Base-by-base conservation (phyloP, 2,113 vertebrate species). In the Ochotona princeps region DNA sequence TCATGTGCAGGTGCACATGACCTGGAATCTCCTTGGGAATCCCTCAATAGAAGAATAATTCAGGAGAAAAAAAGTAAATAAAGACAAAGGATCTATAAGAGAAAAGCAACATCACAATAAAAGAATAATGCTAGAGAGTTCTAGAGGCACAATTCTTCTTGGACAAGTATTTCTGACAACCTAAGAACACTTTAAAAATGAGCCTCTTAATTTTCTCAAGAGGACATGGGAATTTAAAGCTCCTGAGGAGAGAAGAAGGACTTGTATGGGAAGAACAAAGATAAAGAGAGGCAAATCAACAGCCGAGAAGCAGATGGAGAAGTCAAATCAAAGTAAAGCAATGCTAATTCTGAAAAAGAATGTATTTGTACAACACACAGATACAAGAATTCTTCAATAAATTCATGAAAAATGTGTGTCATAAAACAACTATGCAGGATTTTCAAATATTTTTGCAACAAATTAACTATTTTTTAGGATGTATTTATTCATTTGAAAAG, bases 161-260 rank as follows among this genome's bases (percentile, higher is more conserved):
- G 65, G 49, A 85, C 88, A 74, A 89, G 23, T 28, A 81, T 81
- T 74, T 83, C 73, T 81, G 70, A 82, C 51, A 69, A 73, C 47
- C n/a, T 9, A 60, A 61, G 54, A 73, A 51, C 3, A 44, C 73
- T 85, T 90, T 54, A 74, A 70, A 94, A 63, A 69, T 70, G 20
- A 2, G 32, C 61, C 65, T 25, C 20, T 85, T 84, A 44, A 79
- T 76, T 35, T 84, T 76, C 35, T 83, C 66, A 61, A 9, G 63
- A 61, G 89, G 76, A 87, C 26, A 47, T 12, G 21, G n/a, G 28
- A 61, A 80, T 25, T 61, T 51, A 60, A 25, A 83, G 30, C 35
- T 74, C 32, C 60, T 54, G 30, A 26, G 63, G 80, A 75, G 75
- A 17, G 65, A 12, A 51, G 44, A 91, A 70, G 47, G 23, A 13